Conservation (phyloP, 1,140 invertebrate genomes). For the Lithobius niger region DNA sequence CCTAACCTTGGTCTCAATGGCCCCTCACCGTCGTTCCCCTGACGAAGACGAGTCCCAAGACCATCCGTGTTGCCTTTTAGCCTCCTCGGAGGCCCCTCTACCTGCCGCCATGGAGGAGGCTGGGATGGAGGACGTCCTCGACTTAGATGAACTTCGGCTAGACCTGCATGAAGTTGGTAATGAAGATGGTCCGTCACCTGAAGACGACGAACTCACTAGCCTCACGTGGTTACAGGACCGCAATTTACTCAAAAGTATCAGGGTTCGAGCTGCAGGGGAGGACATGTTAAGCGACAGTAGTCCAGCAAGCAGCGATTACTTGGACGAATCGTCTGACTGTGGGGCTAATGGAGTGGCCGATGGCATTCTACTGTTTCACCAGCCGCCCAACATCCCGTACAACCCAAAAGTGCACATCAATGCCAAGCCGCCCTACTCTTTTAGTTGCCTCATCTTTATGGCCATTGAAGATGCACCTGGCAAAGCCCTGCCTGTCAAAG, state of each 20-base stretch:
- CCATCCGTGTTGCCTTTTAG: not conserved
- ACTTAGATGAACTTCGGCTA: not conserved
- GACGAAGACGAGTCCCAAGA: conserved; percentile 2
- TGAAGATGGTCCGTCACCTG: not conserved
- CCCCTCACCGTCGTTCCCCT: not conserved
- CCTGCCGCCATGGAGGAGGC: not conserved
- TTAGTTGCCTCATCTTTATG: conserved; percentile 94
- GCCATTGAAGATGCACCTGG: conserved; percentile 81
- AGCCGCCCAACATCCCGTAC: conserved; percentile 28
- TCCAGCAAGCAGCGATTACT: conserved; percentile 9
- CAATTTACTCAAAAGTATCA: conserved; percentile 48
- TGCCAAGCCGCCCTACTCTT: conserved; percentile 87
- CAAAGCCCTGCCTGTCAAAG: conserved; percentile 83
- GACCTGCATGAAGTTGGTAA: not conserved
- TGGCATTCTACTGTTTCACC: conserved; percentile 7
- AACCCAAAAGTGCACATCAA: conserved; percentile 55
- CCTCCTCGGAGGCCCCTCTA: not conserved
- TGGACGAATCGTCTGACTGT: conserved; percentile 16
- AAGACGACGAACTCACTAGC: conserved; percentile 74
- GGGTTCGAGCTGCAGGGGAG: conserved; percentile 5
- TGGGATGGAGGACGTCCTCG: not conserved
- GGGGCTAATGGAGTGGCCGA: conserved; percentile 13
- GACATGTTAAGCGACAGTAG: conserved; percentile 3
- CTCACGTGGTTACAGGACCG: conserved; percentile 81
- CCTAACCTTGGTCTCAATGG: not conserved